Percentiles rank a stretch among this genome's conserved stretches.
Evolutionary conservation across 2,888 invertebrate species (phyloP).

Genomic region (Periphyllus acericola): DNA sequence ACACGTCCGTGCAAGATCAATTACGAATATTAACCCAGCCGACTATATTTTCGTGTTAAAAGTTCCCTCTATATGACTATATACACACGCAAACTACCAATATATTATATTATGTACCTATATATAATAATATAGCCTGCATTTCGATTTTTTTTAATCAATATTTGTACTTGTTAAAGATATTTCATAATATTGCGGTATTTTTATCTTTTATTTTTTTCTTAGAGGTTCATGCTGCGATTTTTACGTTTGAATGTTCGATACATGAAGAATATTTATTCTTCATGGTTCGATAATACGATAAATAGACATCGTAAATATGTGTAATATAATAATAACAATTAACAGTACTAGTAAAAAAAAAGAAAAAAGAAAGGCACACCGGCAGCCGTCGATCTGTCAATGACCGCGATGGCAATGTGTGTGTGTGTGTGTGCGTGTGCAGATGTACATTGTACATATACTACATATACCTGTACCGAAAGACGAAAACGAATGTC

Average conservation of each 20-base stretch:
- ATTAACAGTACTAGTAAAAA: background rate
- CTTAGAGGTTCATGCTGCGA: background rate
- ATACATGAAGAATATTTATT: no score
- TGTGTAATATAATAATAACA: slow-evolving; percentile 12
- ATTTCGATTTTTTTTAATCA: background rate
- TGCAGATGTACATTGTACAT: background rate
- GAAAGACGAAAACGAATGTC: slow-evolving; percentile 1
- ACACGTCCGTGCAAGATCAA: slow-evolving; percentile 12
- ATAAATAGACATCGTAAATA: background rate
- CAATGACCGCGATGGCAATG: slow-evolving; percentile 22
- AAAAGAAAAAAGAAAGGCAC: slow-evolving; percentile 35
- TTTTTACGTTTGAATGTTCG: background rate
- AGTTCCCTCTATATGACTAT: background rate
- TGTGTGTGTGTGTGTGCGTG: background rate
- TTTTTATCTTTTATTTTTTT: background rate
- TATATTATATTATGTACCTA: background rate
- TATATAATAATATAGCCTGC: background rate
- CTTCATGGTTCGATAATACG: background rate
- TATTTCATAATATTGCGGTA: background rate
- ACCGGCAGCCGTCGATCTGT: slow-evolving; percentile 21
- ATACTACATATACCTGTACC: background rate
- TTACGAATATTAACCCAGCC: slow-evolving; percentile 17
- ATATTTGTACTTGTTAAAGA: background rate
- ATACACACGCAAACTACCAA: background rate
- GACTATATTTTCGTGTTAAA: slow-evolving; percentile 10